phyloP scores from a whole-genome alignment of 1,140 invertebrate genomes.

The Penaeus japonicus region DNA sequence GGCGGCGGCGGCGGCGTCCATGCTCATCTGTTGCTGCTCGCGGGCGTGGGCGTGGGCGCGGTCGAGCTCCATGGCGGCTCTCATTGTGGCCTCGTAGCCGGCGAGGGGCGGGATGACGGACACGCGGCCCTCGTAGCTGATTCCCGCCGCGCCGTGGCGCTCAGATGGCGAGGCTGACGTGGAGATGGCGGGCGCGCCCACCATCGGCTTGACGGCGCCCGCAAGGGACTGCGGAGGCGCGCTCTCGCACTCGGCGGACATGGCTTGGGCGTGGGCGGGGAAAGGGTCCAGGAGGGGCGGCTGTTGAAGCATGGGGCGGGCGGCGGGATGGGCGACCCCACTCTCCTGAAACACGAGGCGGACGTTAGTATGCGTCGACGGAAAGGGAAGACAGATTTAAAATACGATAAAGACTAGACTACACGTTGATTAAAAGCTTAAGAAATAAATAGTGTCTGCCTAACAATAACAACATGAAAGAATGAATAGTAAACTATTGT shows the following conservation, averaged over 20 bases:
- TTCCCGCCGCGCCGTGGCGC: constrained; percentile 41
- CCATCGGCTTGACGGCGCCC: background rate
- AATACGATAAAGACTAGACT: no score
- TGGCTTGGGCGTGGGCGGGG: constrained; percentile 20
- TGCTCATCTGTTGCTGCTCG: constrained; percentile 10
- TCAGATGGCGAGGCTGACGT: constrained; percentile 22
- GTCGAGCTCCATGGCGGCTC: constrained; percentile 59
- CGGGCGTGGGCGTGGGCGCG: background rate
- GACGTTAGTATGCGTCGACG: background rate
- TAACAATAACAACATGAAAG: no score
- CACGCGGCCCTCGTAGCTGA: constrained; percentile 60
- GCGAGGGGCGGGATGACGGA: constrained; percentile 58
- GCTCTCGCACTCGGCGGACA: constrained; percentile 45
- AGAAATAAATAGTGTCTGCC: no score
- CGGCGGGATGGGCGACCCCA: background rate
- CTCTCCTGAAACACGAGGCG: constrained; percentile 20
- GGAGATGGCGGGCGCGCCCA: constrained; percentile 14
- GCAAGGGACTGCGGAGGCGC: constrained; percentile 21
- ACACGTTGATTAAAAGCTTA: no score
- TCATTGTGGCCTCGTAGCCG: constrained; percentile 58
- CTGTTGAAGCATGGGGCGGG: constrained; percentile 38
- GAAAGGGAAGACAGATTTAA: background rate
- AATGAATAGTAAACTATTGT: no score
- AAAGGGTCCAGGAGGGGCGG: constrained; percentile 17
- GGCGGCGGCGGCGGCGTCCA: background rate